These are phyloP conservation scores for Lasioglossum oenotherae DNA, from an alignment of 2,888 invertebrate species.

Conservation along the genomic window DNA sequence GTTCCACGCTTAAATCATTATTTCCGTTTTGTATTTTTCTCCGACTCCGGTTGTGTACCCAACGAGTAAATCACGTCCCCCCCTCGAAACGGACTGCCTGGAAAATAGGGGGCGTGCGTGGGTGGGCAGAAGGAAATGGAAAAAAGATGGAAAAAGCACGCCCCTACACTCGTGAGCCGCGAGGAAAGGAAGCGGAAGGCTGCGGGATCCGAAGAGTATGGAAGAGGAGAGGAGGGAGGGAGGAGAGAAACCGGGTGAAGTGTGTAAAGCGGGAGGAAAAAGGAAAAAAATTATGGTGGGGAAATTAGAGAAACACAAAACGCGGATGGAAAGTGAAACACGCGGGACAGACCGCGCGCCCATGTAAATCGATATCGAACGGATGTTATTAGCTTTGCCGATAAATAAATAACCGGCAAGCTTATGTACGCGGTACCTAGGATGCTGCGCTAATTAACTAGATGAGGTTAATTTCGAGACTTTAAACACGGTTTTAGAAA, in stretches of 20 bases:
- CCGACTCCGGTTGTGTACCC: conserved; percentile 12
- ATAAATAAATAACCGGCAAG: not conserved
- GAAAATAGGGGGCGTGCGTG: conserved; percentile 40
- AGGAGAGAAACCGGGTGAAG: conserved; percentile 18
- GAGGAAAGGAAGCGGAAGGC: conserved; percentile 21
- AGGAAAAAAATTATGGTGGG: not conserved
- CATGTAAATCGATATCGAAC: not conserved
- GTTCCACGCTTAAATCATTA: conserved; percentile 55
- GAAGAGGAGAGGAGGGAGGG: not conserved
- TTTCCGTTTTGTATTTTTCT: conserved; percentile 37
- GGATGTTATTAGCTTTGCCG: not conserved
- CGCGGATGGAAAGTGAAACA: not conserved
- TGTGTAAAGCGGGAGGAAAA: not conserved
- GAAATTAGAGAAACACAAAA: conserved; percentile 22
- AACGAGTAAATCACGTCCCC: conserved; percentile 53
- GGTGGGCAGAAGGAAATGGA: conserved; percentile 16
- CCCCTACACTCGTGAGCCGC: not conserved
- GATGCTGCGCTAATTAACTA: not conserved
- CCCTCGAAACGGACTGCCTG: conserved; percentile 38
- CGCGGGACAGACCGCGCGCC: not conserved
- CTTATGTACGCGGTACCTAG: not conserved
- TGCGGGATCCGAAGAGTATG: not conserved
- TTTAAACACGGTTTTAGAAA: not conserved
- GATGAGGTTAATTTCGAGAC: not conserved
- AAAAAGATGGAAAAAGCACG: not conserved